Conservation (phyloP, 2,797 vertebrate genomes). For the Aselliscus stoliczkanus region DNA sequence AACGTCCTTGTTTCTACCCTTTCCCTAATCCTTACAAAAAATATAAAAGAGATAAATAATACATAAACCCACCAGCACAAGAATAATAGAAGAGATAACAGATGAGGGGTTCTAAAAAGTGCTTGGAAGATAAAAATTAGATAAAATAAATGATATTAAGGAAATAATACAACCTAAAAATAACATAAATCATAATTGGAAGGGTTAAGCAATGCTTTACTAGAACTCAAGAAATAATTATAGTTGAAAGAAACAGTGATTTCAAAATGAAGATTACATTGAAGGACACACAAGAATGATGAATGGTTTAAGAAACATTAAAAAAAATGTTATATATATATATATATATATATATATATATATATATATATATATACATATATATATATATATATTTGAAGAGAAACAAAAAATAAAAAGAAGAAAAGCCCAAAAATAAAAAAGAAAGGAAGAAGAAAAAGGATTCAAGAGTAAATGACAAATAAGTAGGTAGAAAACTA, state of each 20-base stretch:
- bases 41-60: neutral
- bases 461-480: neutral
- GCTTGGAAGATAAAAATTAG: neutral
- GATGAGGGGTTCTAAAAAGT: neutral
- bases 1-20: neutral
- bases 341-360: neutral
- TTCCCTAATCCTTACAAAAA: neutral
- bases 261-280: neutral
- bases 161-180: neutral
- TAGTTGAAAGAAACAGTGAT: neutral
- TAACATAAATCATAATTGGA: neutral
- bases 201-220: neutral
- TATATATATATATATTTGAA: neutral
- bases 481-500: neutral
- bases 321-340: no score
- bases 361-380: no score
- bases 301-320: neutral
- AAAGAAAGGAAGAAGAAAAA: neutral
- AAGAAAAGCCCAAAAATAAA: neutral
- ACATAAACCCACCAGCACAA: neutral
- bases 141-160: neutral
- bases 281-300: neutral
- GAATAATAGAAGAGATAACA: neutral
- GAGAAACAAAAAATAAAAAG: neutral
- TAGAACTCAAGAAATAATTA: neutral